Evolutionary conservation across 1,140 invertebrate genomes (phyloP).

Genomic region (Saccostrea cuccullata): DNA sequence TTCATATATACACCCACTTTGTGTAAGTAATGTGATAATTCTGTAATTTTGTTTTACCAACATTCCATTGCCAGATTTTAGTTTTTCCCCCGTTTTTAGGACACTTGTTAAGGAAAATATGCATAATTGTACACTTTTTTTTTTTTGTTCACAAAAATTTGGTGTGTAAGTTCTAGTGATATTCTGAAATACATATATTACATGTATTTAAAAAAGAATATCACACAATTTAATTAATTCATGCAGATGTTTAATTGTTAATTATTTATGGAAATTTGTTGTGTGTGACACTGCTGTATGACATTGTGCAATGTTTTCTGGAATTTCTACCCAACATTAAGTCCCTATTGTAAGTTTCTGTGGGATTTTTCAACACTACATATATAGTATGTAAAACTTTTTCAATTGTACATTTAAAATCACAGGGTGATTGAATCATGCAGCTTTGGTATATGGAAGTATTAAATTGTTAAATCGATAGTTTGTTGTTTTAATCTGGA

Average conservation of each 20-base stretch:
- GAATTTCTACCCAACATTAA: neutral
- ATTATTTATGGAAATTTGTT: neutral
- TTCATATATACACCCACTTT: neutral
- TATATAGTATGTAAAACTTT: neutral
- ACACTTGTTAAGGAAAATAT: neutral
- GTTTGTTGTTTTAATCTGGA: neutral
- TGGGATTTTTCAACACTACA: neutral
- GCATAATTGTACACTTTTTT: neutral
- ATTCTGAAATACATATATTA: too few relatives aligned
- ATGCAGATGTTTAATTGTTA: too few relatives aligned
- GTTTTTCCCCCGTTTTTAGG: neutral
- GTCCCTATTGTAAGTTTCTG: neutral
- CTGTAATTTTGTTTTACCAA: neutral
- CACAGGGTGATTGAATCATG: constrained; percentile 17
- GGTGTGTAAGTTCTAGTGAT: too few relatives aligned
- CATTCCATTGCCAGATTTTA: neutral
- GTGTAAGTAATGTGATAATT: neutral
- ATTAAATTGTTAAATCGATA: neutral
- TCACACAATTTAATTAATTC: too few relatives aligned
- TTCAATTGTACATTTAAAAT: neutral
- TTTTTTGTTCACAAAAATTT: too few relatives aligned
- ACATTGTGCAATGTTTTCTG: neutral
- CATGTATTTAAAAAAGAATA: too few relatives aligned
- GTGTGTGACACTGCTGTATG: neutral
- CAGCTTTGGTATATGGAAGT: constrained; percentile 9